Conservation (phyloP, 2,113 vertebrate genomes). For the Leptobrachium ailaonicum region DNA sequence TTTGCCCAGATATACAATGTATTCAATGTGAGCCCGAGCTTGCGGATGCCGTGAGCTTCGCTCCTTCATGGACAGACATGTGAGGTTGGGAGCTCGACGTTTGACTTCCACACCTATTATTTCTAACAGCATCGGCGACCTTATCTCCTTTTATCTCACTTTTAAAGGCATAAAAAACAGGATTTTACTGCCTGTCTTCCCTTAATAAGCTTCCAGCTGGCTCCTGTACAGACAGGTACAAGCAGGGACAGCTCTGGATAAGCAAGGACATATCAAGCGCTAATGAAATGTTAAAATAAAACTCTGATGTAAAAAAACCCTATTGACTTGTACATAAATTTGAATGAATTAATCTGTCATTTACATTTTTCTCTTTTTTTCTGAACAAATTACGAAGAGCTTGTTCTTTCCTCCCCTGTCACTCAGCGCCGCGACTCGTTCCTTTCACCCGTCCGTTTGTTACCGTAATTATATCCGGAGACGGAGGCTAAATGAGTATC, state of each 20-base stretch:
- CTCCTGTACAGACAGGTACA: conserved; percentile 11
- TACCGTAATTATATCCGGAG: conserved; percentile 29
- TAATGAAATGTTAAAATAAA: conserved; percentile 20
- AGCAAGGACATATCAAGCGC: conserved; percentile 19
- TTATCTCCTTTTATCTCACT: conserved; percentile 2
- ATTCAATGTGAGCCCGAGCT: too few relatives aligned
- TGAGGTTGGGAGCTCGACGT: too few relatives aligned
- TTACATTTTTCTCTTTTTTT: conserved; percentile 11
- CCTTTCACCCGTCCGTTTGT: conserved; percentile 3
- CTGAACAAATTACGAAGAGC: neutral
- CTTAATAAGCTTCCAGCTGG: conserved; percentile 27
- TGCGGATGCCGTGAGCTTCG: too few relatives aligned
- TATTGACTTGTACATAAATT: conserved; percentile 47
- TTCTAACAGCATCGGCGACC: conserved; percentile 3
- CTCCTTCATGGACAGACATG: too few relatives aligned
- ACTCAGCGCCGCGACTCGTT: conserved; percentile 3
- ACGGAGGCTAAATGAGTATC: conserved; percentile 15
- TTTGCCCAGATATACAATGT: too few relatives aligned
- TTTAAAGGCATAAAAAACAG: neutral
- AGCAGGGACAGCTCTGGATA: neutral
- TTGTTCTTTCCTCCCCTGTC: conserved; percentile 13
- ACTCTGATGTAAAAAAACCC: neutral
- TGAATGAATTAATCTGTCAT: conserved; percentile 44
- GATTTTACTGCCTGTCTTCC: neutral
- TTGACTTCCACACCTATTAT: too few relatives aligned